Base-by-base conservation (phyloP, 2,113 vertebrate species). In the Haemorhous mexicanus region DNA sequence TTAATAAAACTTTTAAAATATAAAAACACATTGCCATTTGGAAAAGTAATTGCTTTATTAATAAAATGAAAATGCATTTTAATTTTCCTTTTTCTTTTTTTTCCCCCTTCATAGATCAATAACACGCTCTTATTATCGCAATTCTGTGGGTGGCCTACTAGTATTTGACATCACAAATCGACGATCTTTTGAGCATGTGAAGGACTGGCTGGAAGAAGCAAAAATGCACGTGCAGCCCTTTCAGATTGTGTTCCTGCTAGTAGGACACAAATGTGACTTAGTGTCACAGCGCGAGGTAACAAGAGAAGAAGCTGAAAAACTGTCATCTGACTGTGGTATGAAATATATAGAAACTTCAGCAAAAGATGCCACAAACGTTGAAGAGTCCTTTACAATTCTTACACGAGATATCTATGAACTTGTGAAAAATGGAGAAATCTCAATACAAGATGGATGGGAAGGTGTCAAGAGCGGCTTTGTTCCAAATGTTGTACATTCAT, bases 81-180 rank as follows among this genome's bases (percentile, higher is more conserved):
- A 73, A 74, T 70, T 83, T 94, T 66, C 26, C 17, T 83, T 56
- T 80, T 55, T 21, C 7, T 16, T 46, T 26, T 26, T 53, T 22
- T 74, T 87, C 2, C 4, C 8, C 9, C 92, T 95, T 96, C 94
- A 53, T 84, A 98, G 98, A 72, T 98, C 98, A 63, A 98, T 98
- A 96, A 98, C 98, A 39, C 98, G 98, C 53, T 98, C 98, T 67
- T 98, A 98, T 19, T 98, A 98, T 61, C 98, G 98, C 74, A 98
- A 98, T 96, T 98, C 98, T 24, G 98, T 98, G 82, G 98, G 98
- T 78, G 98, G 98, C 80, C 97, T 98, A 39, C 96, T 98, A 32
- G 98, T 98, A 35, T 98, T 98, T 73, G 98, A 98, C 93, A 96
- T 98, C 96, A 98, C 98, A 55, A 98, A 98, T 52, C 97, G 98